Evolutionary conservation across 2,113 vertebrate species (phyloP), one percentile per base, ranked within the genome.

Genomic region (Felis chaus): DNA sequence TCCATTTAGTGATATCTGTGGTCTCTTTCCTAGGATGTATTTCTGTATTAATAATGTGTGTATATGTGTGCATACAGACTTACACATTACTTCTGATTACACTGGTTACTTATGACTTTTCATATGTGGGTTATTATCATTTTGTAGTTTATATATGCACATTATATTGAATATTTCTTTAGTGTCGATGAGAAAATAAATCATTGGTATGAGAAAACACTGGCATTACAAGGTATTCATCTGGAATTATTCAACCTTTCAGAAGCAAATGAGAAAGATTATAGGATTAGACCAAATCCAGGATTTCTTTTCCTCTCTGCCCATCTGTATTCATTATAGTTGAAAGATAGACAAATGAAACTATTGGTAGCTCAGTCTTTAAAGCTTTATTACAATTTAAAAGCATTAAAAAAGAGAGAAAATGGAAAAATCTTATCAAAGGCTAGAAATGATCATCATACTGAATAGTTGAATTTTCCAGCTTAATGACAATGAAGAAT

Each of bases 351-450:
- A 97, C 92, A 97, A 98, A 93, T 92, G 89, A 96, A 97, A 91
- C 95, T 74, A 89, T 83, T 94, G 92, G 89, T 66, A 82, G 78
- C 92, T 97, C 39, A 85, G 96, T 93, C 86, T 97, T 97, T 95
- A 97, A 97, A 92, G 92, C 86, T 95, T 96, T 97, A 98, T 97
- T 97, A 96, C 92, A 98, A 95, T 96, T 95, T 96, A 98, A 97
- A 97, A 92, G 89, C 89, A 93, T 97, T 93, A 96, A 91, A 97
- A 93, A 92, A 81, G 45, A 92, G 63, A 93, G 95, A 97, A 98
- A 97, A 97, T 97, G 96, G 97, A 95, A 98, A 98, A 96, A 90
- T 93, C 82, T 98, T 98, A 97, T 98, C 97, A 97, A 96, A 97
- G 95, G 53, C 78, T 96, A 16, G 71, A 94, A 97, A 88, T 85